Percentiles rank a stretch among this genome's conserved stretches.
These are phyloP conservation scores for Hydrocynus forskahlii DNA, from an alignment of 2,797 vertebrate genomes.

Conservation along the genomic window DNA sequence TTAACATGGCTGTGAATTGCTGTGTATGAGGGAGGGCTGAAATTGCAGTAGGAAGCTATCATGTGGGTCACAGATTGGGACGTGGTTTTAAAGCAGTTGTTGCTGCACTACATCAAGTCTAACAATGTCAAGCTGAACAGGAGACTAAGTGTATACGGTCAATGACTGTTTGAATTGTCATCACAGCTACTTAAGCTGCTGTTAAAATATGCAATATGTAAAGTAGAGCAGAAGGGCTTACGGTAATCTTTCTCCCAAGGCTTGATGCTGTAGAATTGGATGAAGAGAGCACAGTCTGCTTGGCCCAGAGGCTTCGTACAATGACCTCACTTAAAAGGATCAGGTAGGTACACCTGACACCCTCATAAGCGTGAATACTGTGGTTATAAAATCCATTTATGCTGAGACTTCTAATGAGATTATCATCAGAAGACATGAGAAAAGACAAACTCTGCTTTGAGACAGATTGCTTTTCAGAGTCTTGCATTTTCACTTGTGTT, in stretches of 20 bases:
- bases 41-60: background rate
- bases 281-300: slow-evolving; percentile 55
- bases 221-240: slow-evolving; percentile 16
- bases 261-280: slow-evolving; percentile 75
- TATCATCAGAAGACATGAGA: background rate
- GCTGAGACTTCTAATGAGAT: background rate
- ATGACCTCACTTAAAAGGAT: slow-evolving; percentile 74
- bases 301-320: slow-evolving; percentile 68
- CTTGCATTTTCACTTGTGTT: slow-evolving; percentile 6
- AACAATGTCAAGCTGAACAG: background rate
- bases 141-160: background rate
- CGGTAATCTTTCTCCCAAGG: slow-evolving; percentile 64
- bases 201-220: slow-evolving; percentile 5
- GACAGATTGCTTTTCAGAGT: background rate
- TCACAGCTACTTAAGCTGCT: background rate
- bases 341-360: slow-evolving; percentile 68
- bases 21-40: background rate
- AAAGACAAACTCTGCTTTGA: background rate
- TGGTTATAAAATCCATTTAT: background rate
- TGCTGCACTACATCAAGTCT: background rate
- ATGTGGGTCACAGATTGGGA: background rate
- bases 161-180: background rate
- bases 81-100: background rate
- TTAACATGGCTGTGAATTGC: background rate
- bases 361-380: background rate